A percentile compares a stretch with the other conserved stretches of the same genome.
These are phyloP conservation scores for Drosophila kuntzei DNA, from an alignment of 2,888 invertebrate species.

Conservation along the genomic window DNA sequence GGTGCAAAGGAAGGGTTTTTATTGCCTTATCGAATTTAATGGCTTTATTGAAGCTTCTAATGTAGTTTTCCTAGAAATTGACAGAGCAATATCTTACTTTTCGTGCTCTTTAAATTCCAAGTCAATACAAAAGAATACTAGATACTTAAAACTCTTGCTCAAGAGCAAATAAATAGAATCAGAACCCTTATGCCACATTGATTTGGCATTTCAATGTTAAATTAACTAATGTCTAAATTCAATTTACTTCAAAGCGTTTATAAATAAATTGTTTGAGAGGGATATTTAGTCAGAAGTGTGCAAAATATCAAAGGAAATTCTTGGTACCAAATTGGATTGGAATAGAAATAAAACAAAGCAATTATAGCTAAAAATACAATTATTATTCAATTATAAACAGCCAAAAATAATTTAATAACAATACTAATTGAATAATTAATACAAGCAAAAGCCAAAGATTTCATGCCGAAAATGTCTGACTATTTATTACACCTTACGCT, in stretches of 20 bases:
- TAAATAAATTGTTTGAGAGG: background rate
- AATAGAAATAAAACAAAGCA: background rate
- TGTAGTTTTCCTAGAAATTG: slow-evolving; percentile 56
- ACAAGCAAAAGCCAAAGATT: background rate
- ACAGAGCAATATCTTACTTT: slow-evolving; percentile 38
- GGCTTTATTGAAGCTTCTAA: slow-evolving; percentile 68
- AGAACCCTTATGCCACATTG: background rate
- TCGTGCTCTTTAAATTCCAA: slow-evolving; percentile 19
- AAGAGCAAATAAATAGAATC: slow-evolving; percentile 4
- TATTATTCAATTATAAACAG: background rate
- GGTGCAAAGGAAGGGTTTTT: slow-evolving; percentile 39
- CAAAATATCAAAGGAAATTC: slow-evolving; percentile 6
- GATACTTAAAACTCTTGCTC: slow-evolving; percentile 15
- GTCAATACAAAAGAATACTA: slow-evolving; percentile 19
- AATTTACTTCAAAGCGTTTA: slow-evolving; percentile 10
- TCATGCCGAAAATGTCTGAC: background rate
- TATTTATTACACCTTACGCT: background rate
- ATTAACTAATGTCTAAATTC: slow-evolving; percentile 9
- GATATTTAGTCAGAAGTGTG: background rate
- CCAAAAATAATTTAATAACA: background rate
- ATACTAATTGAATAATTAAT: background rate
- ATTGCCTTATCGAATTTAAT: slow-evolving; percentile 74
- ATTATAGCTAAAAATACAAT: background rate
- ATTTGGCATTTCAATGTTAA: slow-evolving; percentile 1
- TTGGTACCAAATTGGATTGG: background rate